phyloP scores from a whole-genome alignment of 2,797 vertebrate genomes.

The Gadopsis marmoratus region DNA sequence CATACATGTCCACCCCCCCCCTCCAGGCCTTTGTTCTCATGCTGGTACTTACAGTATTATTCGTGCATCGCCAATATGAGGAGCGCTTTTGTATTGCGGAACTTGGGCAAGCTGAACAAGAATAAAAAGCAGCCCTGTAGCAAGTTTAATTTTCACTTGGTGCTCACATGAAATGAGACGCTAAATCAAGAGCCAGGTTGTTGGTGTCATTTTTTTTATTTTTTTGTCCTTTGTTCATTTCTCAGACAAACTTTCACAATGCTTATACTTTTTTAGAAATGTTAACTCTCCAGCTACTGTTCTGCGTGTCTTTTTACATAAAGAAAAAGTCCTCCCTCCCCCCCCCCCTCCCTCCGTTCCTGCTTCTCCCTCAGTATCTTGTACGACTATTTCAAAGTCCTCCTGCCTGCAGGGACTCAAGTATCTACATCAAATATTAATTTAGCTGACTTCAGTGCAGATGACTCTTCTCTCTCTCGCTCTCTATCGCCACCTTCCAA shows the following conservation, averaged over 20 bases:
- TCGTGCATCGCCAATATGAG: background rate
- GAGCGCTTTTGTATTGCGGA: slow-evolving; percentile 37
- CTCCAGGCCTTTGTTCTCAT: slow-evolving; percentile 31
- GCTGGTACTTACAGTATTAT: background rate
- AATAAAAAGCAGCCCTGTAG: slow-evolving; percentile 11
- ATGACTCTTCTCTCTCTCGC: slow-evolving; percentile 38
- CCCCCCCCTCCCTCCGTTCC: background rate
- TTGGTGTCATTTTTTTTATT: background rate
- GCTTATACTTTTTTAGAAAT: background rate
- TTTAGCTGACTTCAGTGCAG: slow-evolving; percentile 63
- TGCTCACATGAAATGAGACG: slow-evolving; percentile 9
- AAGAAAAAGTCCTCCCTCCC: background rate
- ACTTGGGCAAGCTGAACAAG: background rate
- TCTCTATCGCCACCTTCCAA: slow-evolving; percentile 15
- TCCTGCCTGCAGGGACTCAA: slow-evolving; percentile 49
- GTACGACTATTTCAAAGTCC: slow-evolving; percentile 56
- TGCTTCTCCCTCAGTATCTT: slow-evolving; percentile 31
- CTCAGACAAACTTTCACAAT: slow-evolving; percentile 17
- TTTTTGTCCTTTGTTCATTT: background rate
- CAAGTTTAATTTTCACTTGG: slow-evolving; percentile 4
- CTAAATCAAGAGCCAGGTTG: slow-evolving; percentile 10
- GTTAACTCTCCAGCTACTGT: slow-evolving; percentile 4
- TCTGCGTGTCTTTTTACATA: background rate
- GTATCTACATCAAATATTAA: slow-evolving; percentile 74
- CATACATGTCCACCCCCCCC: background rate